A percentile compares a stretch with the other conserved stretches of the same genome.
Evolutionary conservation across 2,888 invertebrate species (phyloP).

Genomic region (Parnassius mnemosyne): DNA sequence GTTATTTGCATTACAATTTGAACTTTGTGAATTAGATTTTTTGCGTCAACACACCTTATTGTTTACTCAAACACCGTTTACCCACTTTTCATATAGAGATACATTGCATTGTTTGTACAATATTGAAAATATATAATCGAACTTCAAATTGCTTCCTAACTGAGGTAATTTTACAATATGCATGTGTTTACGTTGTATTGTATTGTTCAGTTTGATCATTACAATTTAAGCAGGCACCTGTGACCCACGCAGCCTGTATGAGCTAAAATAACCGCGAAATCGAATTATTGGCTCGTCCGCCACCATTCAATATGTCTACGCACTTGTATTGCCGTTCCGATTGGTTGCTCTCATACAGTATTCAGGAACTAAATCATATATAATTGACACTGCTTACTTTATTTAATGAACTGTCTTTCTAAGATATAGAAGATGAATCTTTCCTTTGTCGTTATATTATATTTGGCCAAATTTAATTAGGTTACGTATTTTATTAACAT

Average conservation of each 20-base stretch:
- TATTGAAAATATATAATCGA: conserved; percentile 8
- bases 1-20: conserved; percentile 65
- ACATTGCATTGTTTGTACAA: background rate
- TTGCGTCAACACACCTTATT: conserved; percentile 35
- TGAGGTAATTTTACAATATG: conserved; percentile 29
- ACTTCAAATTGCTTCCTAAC: conserved; percentile 27
- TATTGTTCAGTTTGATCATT: conserved; percentile 60
- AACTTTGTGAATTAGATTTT: conserved; percentile 44
- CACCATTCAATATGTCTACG: conserved; percentile 59
- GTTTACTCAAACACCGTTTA: conserved; percentile 30
- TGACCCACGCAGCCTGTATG: conserved; percentile 54
- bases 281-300: conserved; percentile 67
- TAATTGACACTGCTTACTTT: conserved; percentile 34
- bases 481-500: conserved; percentile 13
- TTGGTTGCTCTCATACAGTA: conserved; percentile 51
- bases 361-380: conserved; percentile 47
- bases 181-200: conserved; percentile 34
- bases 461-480: conserved; percentile 6
- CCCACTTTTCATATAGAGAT: conserved; percentile 21
- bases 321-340: conserved; percentile 54
- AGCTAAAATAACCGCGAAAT: conserved; percentile 74
- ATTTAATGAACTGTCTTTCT: conserved; percentile 20
- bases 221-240: conserved; percentile 60
- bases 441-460: conserved; percentile 1
- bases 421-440: background rate